A percentile compares a stretch with the other conserved stretches of the same genome.
phyloP scores from a whole-genome alignment of 2,113 vertebrate genomes.

The Otis tarda region DNA sequence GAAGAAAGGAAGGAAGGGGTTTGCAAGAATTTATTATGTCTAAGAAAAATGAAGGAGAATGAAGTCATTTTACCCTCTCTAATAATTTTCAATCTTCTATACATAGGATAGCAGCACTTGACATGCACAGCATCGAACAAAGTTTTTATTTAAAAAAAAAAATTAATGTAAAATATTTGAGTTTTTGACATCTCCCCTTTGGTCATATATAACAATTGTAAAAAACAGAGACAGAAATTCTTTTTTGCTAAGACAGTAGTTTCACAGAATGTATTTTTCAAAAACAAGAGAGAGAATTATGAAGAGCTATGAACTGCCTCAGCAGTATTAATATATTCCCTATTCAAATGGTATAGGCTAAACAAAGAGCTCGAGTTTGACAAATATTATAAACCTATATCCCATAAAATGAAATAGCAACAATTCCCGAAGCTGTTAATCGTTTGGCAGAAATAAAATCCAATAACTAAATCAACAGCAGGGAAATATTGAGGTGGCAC shows the following conservation, averaged over 20 bases:
- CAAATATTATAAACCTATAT: background rate
- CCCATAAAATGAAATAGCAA: background rate
- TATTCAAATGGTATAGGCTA: background rate
- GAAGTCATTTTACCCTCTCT: background rate
- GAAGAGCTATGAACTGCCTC: background rate
- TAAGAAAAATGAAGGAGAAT: background rate
- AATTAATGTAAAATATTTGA: background rate
- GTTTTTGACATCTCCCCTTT: background rate
- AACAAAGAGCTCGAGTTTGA: background rate
- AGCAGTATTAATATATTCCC: background rate
- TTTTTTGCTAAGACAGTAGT: background rate
- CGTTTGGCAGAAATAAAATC: background rate
- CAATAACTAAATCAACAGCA: background rate
- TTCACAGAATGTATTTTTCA: background rate
- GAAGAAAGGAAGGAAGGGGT: slow-evolving; percentile 18
- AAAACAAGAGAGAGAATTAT: background rate
- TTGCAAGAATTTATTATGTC: slow-evolving; percentile 1
- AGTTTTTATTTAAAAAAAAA: background rate
- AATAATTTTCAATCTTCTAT: background rate
- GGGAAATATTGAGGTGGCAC: background rate
- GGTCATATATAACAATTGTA: background rate
- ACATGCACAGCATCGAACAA: background rate
- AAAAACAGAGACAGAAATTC: background rate
- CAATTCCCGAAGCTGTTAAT: background rate
- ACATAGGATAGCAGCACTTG: background rate